Conservation (phyloP, 2,888 invertebrate genomes). For the Rhogogaster chlorosoma region DNA sequence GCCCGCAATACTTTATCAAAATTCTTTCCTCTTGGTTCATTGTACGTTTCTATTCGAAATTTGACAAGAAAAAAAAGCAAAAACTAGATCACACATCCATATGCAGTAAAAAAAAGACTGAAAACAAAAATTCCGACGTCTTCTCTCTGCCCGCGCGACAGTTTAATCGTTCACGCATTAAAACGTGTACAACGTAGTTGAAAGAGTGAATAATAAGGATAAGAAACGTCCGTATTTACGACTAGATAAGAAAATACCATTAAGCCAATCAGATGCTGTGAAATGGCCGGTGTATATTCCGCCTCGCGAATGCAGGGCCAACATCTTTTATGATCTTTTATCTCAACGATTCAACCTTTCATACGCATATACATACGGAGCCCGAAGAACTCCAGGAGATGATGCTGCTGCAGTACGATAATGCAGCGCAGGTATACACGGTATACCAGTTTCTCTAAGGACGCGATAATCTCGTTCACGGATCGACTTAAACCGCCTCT, state of each 20-base stretch:
- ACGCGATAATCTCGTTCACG: constrained; percentile 9
- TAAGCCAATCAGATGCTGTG: constrained; percentile 62
- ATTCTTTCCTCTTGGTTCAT: background rate
- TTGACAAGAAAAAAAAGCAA: too few species aligned
- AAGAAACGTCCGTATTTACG: constrained; percentile 56
- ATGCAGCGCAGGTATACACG: too few species aligned
- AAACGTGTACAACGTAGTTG: background rate
- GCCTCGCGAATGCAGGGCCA: constrained; percentile 60
- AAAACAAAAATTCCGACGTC: too few species aligned
- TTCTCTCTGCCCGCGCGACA: too few species aligned
- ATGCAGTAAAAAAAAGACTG: too few species aligned
- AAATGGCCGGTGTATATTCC: constrained; percentile 61
- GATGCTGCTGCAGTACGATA: background rate
- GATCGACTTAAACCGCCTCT: background rate
- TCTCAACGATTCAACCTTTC: constrained; percentile 56
- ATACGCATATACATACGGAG: background rate
- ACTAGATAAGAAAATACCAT: constrained; percentile 59
- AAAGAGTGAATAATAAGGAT: background rate
- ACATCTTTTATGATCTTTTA: constrained; percentile 63
- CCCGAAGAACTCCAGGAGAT: background rate
- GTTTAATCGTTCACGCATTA: too few species aligned
- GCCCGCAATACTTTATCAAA: background rate
- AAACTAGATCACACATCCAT: too few species aligned
- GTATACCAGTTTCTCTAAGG: background rate
- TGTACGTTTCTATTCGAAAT: background rate